These are phyloP conservation scores for Channa maculata DNA, from an alignment of 2,113 vertebrate species.

Conservation along the genomic window DNA sequence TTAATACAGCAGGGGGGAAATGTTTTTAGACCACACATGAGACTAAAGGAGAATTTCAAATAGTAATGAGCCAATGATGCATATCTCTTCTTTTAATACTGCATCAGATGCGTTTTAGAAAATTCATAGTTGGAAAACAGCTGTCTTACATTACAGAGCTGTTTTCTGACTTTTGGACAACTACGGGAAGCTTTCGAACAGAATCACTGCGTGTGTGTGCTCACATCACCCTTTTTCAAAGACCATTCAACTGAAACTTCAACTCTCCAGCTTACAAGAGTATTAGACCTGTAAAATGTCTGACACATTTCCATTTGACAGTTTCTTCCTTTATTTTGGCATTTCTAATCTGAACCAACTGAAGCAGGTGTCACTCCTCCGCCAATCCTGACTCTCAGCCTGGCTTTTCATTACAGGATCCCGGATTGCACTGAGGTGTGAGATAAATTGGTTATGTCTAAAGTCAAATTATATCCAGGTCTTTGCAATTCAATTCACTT, in stretches of 20 bases:
- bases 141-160: slow-evolving; percentile 1
- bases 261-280: slow-evolving; percentile 62
- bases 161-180: neutral
- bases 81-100: neutral
- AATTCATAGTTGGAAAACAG: neutral
- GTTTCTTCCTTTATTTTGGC: slow-evolving; percentile 76
- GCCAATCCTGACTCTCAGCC: slow-evolving; percentile 68
- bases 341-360: slow-evolving; percentile 83
- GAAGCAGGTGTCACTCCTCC: slow-evolving; percentile 84
- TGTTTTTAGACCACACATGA: neutral
- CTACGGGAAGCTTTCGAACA: slow-evolving; percentile 13
- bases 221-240: slow-evolving; percentile 55
- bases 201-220: slow-evolving; percentile 8
- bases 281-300: slow-evolving; percentile 72
- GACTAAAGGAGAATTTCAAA: neutral
- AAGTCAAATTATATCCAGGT: slow-evolving; percentile 81
- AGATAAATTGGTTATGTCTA: slow-evolving; percentile 84
- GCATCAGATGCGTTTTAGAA: neutral
- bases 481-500: slow-evolving; percentile 79
- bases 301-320: slow-evolving; percentile 76
- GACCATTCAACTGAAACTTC: slow-evolving; percentile 61
- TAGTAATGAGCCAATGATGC: neutral
- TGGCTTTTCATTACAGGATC: slow-evolving; percentile 77
- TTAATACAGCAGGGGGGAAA: slow-evolving; percentile 5
- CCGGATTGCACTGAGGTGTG: slow-evolving; percentile 66